A percentile compares a stretch with the other conserved stretches of the same genome.
These are phyloP conservation scores for Gastrophysa polygoni DNA, from an alignment of 2,888 invertebrate genomes.

Conservation along the genomic window DNA sequence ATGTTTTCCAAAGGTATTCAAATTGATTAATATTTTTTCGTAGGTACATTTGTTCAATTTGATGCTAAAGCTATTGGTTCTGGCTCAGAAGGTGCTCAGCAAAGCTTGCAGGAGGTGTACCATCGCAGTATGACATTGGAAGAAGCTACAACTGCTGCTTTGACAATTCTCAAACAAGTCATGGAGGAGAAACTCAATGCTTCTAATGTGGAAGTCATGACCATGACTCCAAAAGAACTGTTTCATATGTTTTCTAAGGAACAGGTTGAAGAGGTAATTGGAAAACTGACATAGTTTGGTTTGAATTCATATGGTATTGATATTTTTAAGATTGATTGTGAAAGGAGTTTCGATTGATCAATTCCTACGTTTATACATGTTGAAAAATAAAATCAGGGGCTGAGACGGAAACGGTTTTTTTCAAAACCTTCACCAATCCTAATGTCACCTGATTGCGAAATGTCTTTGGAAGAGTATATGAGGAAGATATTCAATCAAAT, in stretches of 20 bases:
- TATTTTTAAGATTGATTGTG: slow-evolving; percentile 15
- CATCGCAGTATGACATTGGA: slow-evolving; percentile 89
- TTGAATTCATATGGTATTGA: neutral
- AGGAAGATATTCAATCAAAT: too few species aligned
- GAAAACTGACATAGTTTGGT: slow-evolving; percentile 45
- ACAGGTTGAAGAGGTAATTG: slow-evolving; percentile 89
- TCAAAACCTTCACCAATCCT: slow-evolving; percentile 17
- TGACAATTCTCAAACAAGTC: slow-evolving; percentile 96
- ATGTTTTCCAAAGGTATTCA: neutral
- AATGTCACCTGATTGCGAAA: too few species aligned
- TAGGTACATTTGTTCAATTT: slow-evolving; percentile 96
- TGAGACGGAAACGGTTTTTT: slow-evolving; percentile 18
- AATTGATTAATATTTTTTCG: slow-evolving; percentile 84
- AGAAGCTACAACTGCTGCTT: slow-evolving; percentile 89
- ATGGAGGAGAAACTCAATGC: slow-evolving; percentile 99
- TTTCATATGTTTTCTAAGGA: slow-evolving; percentile 92
- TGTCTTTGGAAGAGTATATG: too few species aligned
- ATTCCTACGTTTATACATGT: slow-evolving; percentile 19
- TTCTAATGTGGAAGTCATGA: slow-evolving; percentile 96
- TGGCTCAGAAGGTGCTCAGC: slow-evolving; percentile 98
- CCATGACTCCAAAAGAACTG: slow-evolving; percentile 81
- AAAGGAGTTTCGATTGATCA: slow-evolving; percentile 12
- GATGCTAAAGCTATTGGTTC: slow-evolving; percentile 99
- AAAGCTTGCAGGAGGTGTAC: slow-evolving; percentile 78
- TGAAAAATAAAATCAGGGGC: slow-evolving; percentile 15